Evolutionary conservation across 2,888 invertebrate genomes (phyloP).

Genomic region (Anoncus sp.): DNA sequence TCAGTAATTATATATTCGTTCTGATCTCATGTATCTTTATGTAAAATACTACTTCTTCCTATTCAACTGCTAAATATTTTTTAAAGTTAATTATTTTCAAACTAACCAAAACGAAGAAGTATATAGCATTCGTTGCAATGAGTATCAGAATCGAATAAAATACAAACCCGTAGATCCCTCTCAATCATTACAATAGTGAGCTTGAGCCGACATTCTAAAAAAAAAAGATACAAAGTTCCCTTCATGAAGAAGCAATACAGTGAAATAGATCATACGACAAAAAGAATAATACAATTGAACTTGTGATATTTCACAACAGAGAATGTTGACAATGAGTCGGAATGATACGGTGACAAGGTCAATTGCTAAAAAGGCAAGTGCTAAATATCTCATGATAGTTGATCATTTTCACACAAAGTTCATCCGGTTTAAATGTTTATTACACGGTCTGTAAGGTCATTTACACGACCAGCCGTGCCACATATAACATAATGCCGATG

Average conservation of each 20-base stretch:
- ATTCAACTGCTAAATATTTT: neutral
- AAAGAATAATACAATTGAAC: neutral
- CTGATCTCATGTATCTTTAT: neutral
- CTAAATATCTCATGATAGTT: neutral
- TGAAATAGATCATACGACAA: neutral
- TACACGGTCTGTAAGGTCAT: conserved; percentile 4
- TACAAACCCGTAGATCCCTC: too few species aligned
- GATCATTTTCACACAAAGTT: conserved; percentile 10
- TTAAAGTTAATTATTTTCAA: neutral
- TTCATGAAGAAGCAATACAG: neutral
- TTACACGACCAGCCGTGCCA: conserved; percentile 27
- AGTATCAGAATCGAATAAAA: neutral
- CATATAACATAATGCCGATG: conserved; percentile 20
- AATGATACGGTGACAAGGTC: neutral
- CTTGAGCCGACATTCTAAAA: neutral
- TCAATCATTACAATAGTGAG: neutral
- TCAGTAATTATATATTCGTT: neutral
- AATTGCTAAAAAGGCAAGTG: neutral
- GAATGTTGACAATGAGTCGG: neutral
- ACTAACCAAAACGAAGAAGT: neutral
- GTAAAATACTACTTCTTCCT: neutral
- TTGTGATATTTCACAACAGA: neutral
- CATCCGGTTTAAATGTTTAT: conserved; percentile 31
- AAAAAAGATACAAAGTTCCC: neutral
- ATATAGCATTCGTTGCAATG: neutral